Percentiles rank a stretch among this genome's conserved stretches.
These are phyloP conservation scores for Protophormia terraenovae DNA, from an alignment of 2,888 invertebrate genomes.

Conservation along the genomic window DNA sequence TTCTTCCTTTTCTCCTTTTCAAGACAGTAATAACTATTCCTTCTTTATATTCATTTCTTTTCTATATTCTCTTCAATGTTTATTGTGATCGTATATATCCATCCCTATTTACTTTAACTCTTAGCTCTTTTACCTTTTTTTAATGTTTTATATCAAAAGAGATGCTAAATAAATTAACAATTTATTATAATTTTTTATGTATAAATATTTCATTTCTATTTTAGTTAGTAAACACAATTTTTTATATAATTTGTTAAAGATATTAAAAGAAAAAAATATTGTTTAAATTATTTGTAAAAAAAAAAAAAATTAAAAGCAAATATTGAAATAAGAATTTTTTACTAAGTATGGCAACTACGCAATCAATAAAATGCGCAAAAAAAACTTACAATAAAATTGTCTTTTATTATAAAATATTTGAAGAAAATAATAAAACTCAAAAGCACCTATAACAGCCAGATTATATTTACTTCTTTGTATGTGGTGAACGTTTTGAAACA, in stretches of 20 bases:
- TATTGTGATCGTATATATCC: slow-evolving; percentile 28
- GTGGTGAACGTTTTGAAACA: background rate
- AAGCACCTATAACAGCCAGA: background rate
- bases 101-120: background rate
- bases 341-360: slow-evolving; percentile 71
- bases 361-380: slow-evolving; percentile 73
- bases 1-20: background rate
- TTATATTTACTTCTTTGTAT: background rate
- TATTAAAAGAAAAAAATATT: slow-evolving; percentile 55
- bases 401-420: background rate
- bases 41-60: background rate
- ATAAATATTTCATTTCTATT: slow-evolving; percentile 64
- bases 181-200: slow-evolving; percentile 55
- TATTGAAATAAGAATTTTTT: slow-evolving; percentile 66
- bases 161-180: slow-evolving; percentile 22
- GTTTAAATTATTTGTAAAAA: slow-evolving; percentile 69
- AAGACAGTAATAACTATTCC: background rate
- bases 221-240: slow-evolving; percentile 66
- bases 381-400: slow-evolving; percentile 36
- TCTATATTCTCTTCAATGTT: background rate
- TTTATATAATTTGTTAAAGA: slow-evolving; percentile 57
- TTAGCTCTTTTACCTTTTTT: background rate
- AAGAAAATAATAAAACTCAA: background rate
- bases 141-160: slow-evolving; percentile 10
- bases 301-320: slow-evolving; percentile 17